A percentile compares a stretch with the other conserved stretches of the same genome.
phyloP scores from a whole-genome alignment of 2,797 vertebrate species.

The Alca torda region DNA sequence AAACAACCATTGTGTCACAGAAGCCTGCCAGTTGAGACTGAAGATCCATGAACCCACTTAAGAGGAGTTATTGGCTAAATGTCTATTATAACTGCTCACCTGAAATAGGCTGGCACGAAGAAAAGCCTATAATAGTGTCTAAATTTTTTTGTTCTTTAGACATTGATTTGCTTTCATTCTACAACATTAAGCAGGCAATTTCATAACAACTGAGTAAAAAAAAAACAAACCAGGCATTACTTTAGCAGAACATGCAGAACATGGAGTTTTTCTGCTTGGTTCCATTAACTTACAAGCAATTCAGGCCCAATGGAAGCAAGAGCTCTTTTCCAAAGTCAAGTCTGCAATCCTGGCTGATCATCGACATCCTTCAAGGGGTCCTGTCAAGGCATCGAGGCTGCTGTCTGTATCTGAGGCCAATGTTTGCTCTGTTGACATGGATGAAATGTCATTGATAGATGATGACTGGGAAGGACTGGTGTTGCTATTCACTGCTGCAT shows the following conservation, averaged over 20 bases:
- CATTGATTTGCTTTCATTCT: conserved; percentile 70
- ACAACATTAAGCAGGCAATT: conserved; percentile 77
- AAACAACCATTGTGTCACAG: conserved; percentile 64
- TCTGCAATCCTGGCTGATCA: conserved; percentile 74
- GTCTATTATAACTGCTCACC: conserved; percentile 79
- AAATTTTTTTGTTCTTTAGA: conserved; percentile 62
- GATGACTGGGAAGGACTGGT: conserved; percentile 93
- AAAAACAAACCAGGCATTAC: conserved; percentile 72
- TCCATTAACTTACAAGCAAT: conserved; percentile 75
- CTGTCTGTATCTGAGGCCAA: conserved; percentile 97
- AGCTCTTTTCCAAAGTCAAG: conserved; percentile 58
- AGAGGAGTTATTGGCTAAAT: conserved; percentile 24
- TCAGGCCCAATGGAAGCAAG: conserved; percentile 69
- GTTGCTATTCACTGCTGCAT: conserved; percentile 87
- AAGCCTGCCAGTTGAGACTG: conserved; percentile 53
- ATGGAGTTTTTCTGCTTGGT: conserved; percentile 78
- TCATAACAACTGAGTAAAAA: conserved; percentile 74
- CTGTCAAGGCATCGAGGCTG: conserved; percentile 94
- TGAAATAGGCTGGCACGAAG: conserved; percentile 77
- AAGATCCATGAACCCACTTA: conserved; percentile 38
- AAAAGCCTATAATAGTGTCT: conserved; percentile 50
- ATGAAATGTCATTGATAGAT: conserved; percentile 97
- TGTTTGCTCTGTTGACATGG: conserved; percentile 98
- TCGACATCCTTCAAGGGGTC: conserved; percentile 90
- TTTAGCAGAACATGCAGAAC: conserved; percentile 82